Base-by-base conservation (phyloP, 2,888 invertebrate genomes). In the Chaetoderma sp. region DNA sequence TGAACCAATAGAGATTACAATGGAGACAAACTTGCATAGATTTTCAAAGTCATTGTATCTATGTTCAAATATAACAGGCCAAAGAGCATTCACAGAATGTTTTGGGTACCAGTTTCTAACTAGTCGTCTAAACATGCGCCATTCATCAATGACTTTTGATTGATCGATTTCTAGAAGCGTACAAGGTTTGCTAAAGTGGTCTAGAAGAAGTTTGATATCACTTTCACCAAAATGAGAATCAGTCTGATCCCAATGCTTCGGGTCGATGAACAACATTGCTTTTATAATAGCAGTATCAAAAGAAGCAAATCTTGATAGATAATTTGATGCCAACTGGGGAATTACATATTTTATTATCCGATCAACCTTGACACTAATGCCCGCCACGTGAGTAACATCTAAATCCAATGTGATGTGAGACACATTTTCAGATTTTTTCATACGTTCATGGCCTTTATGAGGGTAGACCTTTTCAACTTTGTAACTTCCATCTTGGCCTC, bases 251-350 rank as follows among this genome's bases (percentile, higher is more conserved):
- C 52, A 52, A 18, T 8, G 6, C 16, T 23, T 28, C 6, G 52
- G 52, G 21, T 52, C 52, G 16, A 52, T 52, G 5, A 10, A 13
- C 25, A 52, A 23, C 52, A 52, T 28, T 13, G 52, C 52, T 27
- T 52, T 13, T 6, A 52, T 52, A 8, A 52, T 8, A n/a, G 55
- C 33, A 16, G 30, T 21, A 55, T 55, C 36, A 28, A 55, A 55
- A 4, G 33, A n/a, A 16, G 30, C 55, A 55, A 55, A 55, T 18
- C 55, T 13, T 5, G 33, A 18, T n/a, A 55, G 13, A 25, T 50
- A 50, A 27, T 50, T 50, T 6, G 5, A 5, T 10, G 25, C 28
- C 8, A 50, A 30, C 6, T 10, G 10, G 6, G 21, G 25, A 6
- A 50, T 50, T 6, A 50, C 50, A 13, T 6, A 6, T 25, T 50